phyloP scores from a whole-genome alignment of 2,113 vertebrate genomes.

The Xenopus tropicalis region DNA sequence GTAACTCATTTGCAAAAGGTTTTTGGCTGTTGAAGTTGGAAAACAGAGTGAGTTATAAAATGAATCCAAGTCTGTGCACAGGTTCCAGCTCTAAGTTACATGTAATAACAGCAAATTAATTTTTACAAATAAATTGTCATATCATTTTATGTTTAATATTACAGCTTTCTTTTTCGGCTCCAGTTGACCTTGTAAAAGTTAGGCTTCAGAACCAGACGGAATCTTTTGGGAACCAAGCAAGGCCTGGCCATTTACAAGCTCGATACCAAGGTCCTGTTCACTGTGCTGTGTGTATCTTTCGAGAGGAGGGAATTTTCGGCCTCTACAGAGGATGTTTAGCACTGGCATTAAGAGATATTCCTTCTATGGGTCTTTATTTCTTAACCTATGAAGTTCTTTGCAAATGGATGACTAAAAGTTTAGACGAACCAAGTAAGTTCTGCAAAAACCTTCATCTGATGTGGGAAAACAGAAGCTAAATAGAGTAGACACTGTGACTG shows the following conservation, averaged over 20 bases:
- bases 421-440: constrained; percentile 64
- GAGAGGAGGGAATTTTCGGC: constrained; percentile 64
- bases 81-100: too few species aligned
- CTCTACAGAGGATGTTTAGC: constrained; percentile 70
- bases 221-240: background rate
- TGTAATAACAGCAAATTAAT: too few species aligned
- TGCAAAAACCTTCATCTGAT: background rate
- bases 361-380: constrained; percentile 72
- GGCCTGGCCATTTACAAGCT: background rate
- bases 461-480: too few species aligned
- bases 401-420: constrained; percentile 53
- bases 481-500: too few species aligned
- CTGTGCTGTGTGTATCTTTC: constrained; percentile 63
- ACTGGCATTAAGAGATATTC: constrained; percentile 69
- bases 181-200: constrained; percentile 80
- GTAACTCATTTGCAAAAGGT: too few species aligned
- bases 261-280: constrained; percentile 67
- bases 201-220: constrained; percentile 73
- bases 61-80: too few species aligned
- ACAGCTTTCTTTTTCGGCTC: constrained; percentile 65
- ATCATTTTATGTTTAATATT: background rate
- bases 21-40: too few species aligned
- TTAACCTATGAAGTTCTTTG: constrained; percentile 67
- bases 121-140: too few species aligned
- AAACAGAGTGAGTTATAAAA: too few species aligned